Base-by-base conservation (phyloP, 2,797 vertebrate genomes). In the Stomatorhinus walkeri region DNA sequence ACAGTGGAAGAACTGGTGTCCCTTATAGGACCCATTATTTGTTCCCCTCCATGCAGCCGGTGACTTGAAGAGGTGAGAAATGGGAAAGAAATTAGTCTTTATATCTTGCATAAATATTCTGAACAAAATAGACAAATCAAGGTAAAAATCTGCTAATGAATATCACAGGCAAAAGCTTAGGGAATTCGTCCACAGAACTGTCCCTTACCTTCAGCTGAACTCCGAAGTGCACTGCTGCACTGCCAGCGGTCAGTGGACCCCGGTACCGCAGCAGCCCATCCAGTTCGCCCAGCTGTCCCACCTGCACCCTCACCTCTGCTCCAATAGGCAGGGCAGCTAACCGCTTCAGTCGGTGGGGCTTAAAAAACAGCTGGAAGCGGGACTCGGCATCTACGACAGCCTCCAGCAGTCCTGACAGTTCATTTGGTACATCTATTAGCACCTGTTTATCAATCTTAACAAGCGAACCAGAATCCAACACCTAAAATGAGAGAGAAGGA, bases 161-260 rank as follows among this genome's bases (percentile, higher is more conserved):
- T 24, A 28, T 85, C 10, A 51, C 16, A 85, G 43, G 43, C 9
- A 7, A 14, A 51, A 48, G 4, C 40, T 46, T 9, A 12, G 46
- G 14, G n/a, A 28, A 49, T 22, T 5, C 10, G n/a, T 48, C 19
- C 1, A 22, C 43, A 49, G 46, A 10, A 43, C 52, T n/a, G 52
- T 43, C 52, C 4, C 46, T 92, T 86, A 96, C 96, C 94, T 95
- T 95, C 3, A 97, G 94, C 85, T 97, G 94, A 0, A 97, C 94
- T 1, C 97, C 97, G 76, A 96, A 97, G 61, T 92, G 91, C 89
- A 96, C 90, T 0, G 93, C 92, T 0, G 89, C 92, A 88, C 93
- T 94, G 28, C 95, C 94, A 89, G 93, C 89, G 54, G 90, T 92
- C 14, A 96, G 91, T 0, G 95, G 93, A 0, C 97, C 97, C 0